phyloP scores from a whole-genome alignment of 2,113 vertebrate species.

The Rallus limicola region DNA sequence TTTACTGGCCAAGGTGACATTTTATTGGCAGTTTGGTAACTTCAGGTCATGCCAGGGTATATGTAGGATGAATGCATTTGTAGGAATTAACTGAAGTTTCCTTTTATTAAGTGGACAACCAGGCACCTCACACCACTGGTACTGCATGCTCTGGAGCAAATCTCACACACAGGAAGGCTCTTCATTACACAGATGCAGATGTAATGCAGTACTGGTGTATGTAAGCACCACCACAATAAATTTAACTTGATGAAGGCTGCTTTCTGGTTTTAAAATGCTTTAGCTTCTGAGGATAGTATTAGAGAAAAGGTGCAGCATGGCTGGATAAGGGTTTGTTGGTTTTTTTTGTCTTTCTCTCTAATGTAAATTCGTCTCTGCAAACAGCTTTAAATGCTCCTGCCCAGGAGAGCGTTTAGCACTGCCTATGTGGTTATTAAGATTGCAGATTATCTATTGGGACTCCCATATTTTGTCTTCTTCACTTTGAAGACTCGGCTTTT shows the following conservation, averaged over 20 bases:
- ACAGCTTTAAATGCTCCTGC: neutral
- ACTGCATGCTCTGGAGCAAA: neutral
- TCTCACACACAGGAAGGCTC: neutral
- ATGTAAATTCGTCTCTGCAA: neutral
- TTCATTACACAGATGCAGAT: constrained; percentile 43
- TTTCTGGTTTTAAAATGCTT: neutral
- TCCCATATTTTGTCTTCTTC: neutral
- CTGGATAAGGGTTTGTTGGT: neutral
- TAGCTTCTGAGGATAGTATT: neutral
- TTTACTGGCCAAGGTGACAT: constrained; percentile 3
- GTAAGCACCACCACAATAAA: neutral
- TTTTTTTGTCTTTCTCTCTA: neutral
- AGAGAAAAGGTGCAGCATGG: neutral
- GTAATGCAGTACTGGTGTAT: constrained; percentile 24
- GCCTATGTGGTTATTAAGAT: neutral
- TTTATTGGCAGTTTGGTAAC: neutral
- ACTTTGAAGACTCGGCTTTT: neutral
- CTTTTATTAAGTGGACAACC: neutral
- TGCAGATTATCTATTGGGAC: neutral
- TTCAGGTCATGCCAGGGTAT: neutral
- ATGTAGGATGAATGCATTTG: neutral
- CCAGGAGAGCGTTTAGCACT: neutral
- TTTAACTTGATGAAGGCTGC: neutral
- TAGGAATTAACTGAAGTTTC: neutral
- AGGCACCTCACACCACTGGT: neutral